Conservation (phyloP, 2,113 vertebrate species). For the Salvelinus sp. region DNA sequence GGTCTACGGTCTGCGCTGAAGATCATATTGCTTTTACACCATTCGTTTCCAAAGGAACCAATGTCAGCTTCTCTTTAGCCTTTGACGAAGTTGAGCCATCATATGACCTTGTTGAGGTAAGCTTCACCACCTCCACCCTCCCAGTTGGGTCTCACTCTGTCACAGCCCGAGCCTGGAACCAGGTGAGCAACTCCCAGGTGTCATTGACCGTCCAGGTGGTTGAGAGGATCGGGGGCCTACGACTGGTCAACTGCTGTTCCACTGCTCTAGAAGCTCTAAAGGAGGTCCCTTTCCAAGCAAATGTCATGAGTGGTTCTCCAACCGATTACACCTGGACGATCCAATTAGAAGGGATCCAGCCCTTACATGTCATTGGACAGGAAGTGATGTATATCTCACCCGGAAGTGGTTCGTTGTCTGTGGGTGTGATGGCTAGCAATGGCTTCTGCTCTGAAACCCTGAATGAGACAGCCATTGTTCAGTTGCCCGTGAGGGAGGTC, state of each 20-base stretch:
- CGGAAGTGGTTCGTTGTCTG: constrained; percentile 58
- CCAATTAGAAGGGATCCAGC: constrained; percentile 41
- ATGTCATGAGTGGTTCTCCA: constrained; percentile 41
- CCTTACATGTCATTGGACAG: constrained; percentile 48
- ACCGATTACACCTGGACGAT: constrained; percentile 72
- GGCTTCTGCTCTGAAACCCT: constrained; percentile 60
- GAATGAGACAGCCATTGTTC: constrained; percentile 46
- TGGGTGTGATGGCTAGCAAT: constrained; percentile 65
- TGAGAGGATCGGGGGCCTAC: constrained; percentile 65
- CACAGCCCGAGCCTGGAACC: constrained; percentile 64
- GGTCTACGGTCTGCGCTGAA: constrained; percentile 45
- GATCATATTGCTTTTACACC: constrained; percentile 61
- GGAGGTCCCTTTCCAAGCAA: constrained; percentile 55
- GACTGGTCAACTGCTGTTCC: constrained; percentile 59
- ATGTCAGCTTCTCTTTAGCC: constrained; percentile 61
- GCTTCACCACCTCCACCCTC: constrained; percentile 56
- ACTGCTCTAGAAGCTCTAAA: constrained; percentile 57
- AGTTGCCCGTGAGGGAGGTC: constrained; percentile 61
- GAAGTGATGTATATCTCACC: constrained; percentile 63
- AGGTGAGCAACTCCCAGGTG: constrained; percentile 54
- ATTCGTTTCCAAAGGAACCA: constrained; percentile 61
- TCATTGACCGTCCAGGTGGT: constrained; percentile 52
- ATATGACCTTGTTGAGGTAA: constrained; percentile 19
- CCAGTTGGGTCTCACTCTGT: constrained; percentile 58
- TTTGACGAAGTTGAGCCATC: constrained; percentile 49